phyloP scores from a whole-genome alignment of 2,113 vertebrate genomes.

The Mola mola region DNA sequence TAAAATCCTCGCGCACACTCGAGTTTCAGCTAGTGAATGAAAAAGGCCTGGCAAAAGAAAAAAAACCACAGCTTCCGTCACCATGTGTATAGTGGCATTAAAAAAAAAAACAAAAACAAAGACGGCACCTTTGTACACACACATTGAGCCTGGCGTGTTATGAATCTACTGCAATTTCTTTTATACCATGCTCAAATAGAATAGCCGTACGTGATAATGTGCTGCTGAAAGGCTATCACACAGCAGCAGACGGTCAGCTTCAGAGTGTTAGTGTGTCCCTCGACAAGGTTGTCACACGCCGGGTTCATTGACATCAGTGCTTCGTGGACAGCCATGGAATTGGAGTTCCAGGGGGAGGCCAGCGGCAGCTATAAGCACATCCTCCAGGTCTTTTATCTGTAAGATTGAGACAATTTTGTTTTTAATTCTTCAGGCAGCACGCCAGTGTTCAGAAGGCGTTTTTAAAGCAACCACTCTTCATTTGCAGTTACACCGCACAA shows the following conservation, averaged over 20 bases:
- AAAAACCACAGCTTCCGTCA: constrained; percentile 41
- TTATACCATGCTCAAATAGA: constrained; percentile 58
- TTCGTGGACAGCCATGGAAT: constrained; percentile 48
- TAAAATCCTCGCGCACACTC: constrained; percentile 20
- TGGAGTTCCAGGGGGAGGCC: constrained; percentile 32
- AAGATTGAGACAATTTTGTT: constrained; percentile 42
- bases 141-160: constrained; percentile 58
- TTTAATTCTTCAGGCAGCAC: background rate
- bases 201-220: constrained; percentile 56
- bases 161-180: constrained; percentile 68
- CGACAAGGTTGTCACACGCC: constrained; percentile 61
- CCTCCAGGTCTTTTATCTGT: constrained; percentile 46
- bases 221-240: constrained; percentile 62
- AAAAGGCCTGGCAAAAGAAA: constrained; percentile 45
- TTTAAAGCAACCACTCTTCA: no score
- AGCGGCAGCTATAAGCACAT: constrained; percentile 22
- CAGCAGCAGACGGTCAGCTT: constrained; percentile 57
- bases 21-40: constrained; percentile 47
- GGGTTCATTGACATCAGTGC: constrained; percentile 57
- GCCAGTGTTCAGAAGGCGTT: no score
- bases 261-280: constrained; percentile 52
- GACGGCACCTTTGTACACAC: constrained; percentile 11
- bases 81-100: constrained; percentile 35
- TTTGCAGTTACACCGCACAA: no score
- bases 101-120: constrained; percentile 44